phyloP scores from a whole-genome alignment of 2,113 vertebrate species.

The Grus americana region DNA sequence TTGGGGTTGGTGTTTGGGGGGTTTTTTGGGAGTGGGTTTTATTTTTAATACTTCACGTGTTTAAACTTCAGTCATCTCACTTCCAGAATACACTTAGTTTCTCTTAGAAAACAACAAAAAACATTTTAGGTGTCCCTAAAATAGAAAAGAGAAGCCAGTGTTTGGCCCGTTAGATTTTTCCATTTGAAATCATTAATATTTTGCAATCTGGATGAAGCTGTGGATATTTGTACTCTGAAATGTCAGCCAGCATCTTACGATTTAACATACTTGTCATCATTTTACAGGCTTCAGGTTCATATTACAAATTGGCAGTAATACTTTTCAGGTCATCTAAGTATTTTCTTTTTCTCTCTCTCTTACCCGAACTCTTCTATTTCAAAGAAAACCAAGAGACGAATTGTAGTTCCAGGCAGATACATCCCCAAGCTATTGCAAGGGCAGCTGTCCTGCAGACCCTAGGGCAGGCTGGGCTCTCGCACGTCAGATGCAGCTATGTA shows the following conservation, averaged over 20 bases:
- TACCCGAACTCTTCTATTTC: background rate
- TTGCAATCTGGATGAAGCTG: slow-evolving; percentile 64
- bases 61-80: background rate
- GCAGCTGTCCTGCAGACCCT: background rate
- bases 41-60: background rate
- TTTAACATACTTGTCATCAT: slow-evolving; percentile 53
- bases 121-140: slow-evolving; percentile 34
- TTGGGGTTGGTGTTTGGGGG: background rate
- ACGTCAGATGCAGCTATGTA: rapidly evolving
- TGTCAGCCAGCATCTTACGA: slow-evolving; percentile 57
- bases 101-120: slow-evolving; percentile 16
- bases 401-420: background rate
- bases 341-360: background rate
- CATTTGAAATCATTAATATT: slow-evolving; percentile 58
- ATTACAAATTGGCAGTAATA: background rate
- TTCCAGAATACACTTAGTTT: background rate
- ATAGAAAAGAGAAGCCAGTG: slow-evolving; percentile 3
- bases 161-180: slow-evolving; percentile 55
- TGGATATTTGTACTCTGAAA: slow-evolving; percentile 58
- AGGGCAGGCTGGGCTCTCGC: background rate
- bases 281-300: slow-evolving; percentile 50
- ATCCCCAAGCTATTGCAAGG: background rate
- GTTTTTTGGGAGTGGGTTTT: too few species aligned
- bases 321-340: slow-evolving; percentile 26
- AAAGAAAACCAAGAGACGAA: background rate